Conservation (phyloP, 1,140 invertebrate genomes). For the Trissolcus basalis region DNA sequence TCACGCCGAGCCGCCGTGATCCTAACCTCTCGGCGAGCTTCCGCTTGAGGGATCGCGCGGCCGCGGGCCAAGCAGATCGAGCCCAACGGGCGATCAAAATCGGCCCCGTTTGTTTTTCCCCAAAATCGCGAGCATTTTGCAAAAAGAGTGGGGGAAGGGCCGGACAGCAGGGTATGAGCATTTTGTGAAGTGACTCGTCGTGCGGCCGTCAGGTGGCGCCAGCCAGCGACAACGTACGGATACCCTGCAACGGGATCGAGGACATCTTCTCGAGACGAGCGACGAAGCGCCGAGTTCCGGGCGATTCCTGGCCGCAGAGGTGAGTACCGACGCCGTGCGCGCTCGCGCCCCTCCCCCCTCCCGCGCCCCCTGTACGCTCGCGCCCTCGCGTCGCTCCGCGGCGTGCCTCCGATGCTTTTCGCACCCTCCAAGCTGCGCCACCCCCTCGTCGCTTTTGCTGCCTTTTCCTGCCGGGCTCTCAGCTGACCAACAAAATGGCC, state of each 20-base stretch:
- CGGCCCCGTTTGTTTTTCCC: neutral
- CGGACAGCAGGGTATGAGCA: constrained; percentile 35
- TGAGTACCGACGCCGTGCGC: constrained; percentile 55
- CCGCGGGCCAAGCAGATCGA: neutral
- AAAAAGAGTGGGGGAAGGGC: neutral
- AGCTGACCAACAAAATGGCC: neutral
- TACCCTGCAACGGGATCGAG: constrained; percentile 72
- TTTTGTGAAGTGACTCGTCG: constrained; percentile 40
- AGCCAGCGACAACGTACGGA: constrained; percentile 65
- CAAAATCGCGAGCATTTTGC: neutral
- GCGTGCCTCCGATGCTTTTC: neutral
- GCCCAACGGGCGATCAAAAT: neutral
- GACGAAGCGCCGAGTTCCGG: constrained; percentile 61
- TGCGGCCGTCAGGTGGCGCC: constrained; percentile 65
- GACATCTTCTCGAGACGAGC: constrained; percentile 66
- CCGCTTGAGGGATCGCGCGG: neutral
- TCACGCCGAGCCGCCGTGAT: constrained; percentile 7
- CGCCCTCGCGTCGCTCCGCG: neutral
- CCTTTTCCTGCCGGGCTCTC: neutral
- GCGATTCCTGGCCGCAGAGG: constrained; percentile 69
- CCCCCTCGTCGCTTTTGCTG: too few species aligned
- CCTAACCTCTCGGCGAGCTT: constrained; percentile 11
- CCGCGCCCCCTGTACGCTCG: neutral
- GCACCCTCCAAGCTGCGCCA: too few species aligned
- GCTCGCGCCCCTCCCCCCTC: neutral